Evolutionary conservation across 2,797 vertebrate genomes (phyloP).

Genomic region (Falco novaeseelandiae): DNA sequence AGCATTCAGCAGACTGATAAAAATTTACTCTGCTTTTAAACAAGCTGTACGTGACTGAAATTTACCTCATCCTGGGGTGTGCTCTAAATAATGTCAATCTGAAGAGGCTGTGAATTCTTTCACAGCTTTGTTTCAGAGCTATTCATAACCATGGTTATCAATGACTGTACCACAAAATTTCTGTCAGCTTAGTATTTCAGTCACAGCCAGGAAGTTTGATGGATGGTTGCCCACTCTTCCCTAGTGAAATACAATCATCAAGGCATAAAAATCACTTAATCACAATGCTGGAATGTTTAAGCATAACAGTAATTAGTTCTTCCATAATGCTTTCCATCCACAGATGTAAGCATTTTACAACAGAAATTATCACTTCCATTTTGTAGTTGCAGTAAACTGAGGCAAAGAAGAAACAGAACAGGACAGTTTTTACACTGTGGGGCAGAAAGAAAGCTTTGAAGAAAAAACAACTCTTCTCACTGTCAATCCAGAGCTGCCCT

Average conservation of each 20-base stretch:
- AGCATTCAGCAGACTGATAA: constrained; percentile 75
- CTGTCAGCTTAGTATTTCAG: constrained; percentile 50
- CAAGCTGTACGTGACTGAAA: constrained; percentile 74
- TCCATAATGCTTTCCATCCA: constrained; percentile 27
- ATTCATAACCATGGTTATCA: constrained; percentile 77
- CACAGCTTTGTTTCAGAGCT: constrained; percentile 75
- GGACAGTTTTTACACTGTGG: not conserved
- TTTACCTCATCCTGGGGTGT: constrained; percentile 68
- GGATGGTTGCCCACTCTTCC: constrained; percentile 41
- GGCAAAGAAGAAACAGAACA: not conserved
- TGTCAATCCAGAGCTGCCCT: not conserved
- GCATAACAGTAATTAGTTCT: constrained; percentile 28
- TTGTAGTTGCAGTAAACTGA: constrained; percentile 45
- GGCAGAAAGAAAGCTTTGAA: not conserved
- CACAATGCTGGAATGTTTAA: not conserved
- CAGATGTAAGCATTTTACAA: constrained; percentile 23
- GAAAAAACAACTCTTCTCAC: not conserved
- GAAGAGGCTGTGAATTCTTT: constrained; percentile 76
- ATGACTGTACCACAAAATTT: constrained; percentile 75
- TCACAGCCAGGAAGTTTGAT: constrained; percentile 19
- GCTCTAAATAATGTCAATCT: constrained; percentile 73
- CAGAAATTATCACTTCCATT: constrained; percentile 26
- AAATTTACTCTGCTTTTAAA: constrained; percentile 74
- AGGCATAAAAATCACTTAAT: constrained; percentile 49
- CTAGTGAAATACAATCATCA: constrained; percentile 41